Percentiles rank a stretch among this genome's conserved stretches.
Conservation (phyloP, 1,140 invertebrate species). For the Bombus balteatus region DNA sequence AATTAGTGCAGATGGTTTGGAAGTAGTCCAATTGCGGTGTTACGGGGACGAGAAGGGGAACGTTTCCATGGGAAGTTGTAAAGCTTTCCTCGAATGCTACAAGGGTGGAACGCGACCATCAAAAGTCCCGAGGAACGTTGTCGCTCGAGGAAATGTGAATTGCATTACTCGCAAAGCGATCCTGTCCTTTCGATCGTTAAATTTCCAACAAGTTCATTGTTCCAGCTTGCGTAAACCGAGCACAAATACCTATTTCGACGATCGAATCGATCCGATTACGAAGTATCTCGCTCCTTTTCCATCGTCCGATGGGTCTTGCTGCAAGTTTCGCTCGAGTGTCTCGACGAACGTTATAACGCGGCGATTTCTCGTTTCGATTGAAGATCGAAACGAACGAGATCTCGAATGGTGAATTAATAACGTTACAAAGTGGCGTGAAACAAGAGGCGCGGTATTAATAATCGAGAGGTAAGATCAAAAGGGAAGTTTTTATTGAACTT, state of each 20-base stretch:
- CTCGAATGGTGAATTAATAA: neutral
- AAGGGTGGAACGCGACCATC: neutral
- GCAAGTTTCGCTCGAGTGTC: neutral
- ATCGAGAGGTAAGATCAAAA: constrained; percentile 8
- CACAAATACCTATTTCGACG: neutral
- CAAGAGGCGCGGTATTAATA: constrained; percentile 12
- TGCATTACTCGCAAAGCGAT: constrained; percentile 17
- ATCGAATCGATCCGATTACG: neutral
- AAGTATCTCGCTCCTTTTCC: no score
- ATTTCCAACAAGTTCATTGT: constrained; percentile 5
- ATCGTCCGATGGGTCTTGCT: no score
- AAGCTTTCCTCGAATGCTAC: constrained; percentile 19
- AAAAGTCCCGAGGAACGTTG: constrained; percentile 17
- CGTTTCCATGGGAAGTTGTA: constrained; percentile 27
- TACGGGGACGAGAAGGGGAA: neutral
- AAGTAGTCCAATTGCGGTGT: constrained; percentile 36
- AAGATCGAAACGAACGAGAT: neutral
- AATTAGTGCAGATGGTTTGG: constrained; percentile 49
- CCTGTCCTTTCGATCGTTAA: constrained; percentile 31
- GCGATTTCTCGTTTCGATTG: neutral
- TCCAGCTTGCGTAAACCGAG: neutral
- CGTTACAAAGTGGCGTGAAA: neutral
- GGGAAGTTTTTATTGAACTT: neutral
- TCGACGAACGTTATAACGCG: neutral
- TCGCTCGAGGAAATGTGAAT: constrained; percentile 45